These are phyloP conservation scores for Elegia similella DNA, from an alignment of 2,888 invertebrate genomes.

Conservation along the genomic window DNA sequence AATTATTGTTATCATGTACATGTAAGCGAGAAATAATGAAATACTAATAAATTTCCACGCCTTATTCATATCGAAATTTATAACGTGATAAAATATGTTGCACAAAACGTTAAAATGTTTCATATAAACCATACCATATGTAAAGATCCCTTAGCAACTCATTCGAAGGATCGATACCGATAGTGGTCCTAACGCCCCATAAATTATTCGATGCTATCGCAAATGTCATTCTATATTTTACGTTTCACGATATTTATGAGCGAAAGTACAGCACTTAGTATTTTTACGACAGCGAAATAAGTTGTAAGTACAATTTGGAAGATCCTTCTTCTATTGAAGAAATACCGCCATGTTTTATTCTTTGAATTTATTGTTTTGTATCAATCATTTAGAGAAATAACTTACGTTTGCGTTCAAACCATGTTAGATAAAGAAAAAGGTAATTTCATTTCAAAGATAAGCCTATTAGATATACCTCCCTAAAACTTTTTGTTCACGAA, in stretches of 20 bases:
- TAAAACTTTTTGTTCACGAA: no score
- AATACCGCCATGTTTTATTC: not conserved
- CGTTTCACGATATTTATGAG: conserved; percentile 15
- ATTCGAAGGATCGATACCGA: conserved; percentile 28
- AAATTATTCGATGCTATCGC: conserved; percentile 34
- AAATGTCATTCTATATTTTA: conserved; percentile 19
- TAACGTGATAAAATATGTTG: no score
- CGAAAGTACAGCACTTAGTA: conserved; percentile 13
- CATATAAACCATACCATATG: not conserved
- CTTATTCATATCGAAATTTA: no score
- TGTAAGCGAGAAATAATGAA: no score
- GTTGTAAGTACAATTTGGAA: conserved; percentile 6
- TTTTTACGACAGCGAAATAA: conserved; percentile 5
- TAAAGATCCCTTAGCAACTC: conserved; percentile 15
- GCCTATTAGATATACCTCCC: no score
- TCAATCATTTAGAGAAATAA: no score
- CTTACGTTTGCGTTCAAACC: no score
- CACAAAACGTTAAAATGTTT: not conserved
- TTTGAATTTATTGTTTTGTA: not conserved
- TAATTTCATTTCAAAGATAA: no score
- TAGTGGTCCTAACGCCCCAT: conserved; percentile 22
- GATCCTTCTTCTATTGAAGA: not conserved
- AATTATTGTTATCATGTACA: no score
- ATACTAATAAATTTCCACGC: no score
- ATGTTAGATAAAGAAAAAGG: no score